Base-by-base conservation (phyloP, 2,888 invertebrate genomes). In the Dryobotodes eremita region DNA sequence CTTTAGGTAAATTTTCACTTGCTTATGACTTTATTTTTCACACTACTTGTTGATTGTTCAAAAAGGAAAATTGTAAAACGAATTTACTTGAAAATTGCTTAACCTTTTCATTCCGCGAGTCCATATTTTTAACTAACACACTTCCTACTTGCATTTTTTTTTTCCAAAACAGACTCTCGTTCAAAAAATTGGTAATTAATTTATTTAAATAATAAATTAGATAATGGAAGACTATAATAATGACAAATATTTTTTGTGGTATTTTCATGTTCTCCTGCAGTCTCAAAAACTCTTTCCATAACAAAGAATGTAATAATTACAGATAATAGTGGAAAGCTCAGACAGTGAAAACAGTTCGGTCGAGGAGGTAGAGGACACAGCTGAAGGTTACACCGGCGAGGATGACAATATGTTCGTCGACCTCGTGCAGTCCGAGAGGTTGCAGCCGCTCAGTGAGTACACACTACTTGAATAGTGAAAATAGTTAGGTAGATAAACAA, bases 301-400 rank as follows among this genome's bases (percentile, higher is more conserved):
- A 13, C 2, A 48, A 71, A 42, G 0, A 53, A 50, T 75, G 48
- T 48, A n/a, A 20, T 11, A 8, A n/a, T 75, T 80, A 1, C 94
- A 97, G 97, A 97, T 97, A 94, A 95, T 98, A 90, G 97, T 98
- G 81, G 97, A 98, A 89, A 97, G 98, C 89, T 97, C 97, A 4
- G 98, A 98, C 92, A 97, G 97, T 88, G 97, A 98, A 84, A 97
- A 98, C 94, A 98, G 98, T 93, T 98, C 98, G 0, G 98, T 98
- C 53, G 98, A 99, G 92, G 99, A 99, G 91, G 98, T 98, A 91
- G 99, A 99, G 93, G 99, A 99, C 93, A 98, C 98, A 2, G 98
- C 98, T 1, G 99, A 99, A 91, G 97, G 97, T 73, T 98, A 98
- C 92, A 98, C 98, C 59, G 98, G 98, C 10, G 99, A 99, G 89